These are phyloP conservation scores for Myotis findleyi DNA, from an alignment of 2,797 vertebrate genomes.

Conservation along the genomic window DNA sequence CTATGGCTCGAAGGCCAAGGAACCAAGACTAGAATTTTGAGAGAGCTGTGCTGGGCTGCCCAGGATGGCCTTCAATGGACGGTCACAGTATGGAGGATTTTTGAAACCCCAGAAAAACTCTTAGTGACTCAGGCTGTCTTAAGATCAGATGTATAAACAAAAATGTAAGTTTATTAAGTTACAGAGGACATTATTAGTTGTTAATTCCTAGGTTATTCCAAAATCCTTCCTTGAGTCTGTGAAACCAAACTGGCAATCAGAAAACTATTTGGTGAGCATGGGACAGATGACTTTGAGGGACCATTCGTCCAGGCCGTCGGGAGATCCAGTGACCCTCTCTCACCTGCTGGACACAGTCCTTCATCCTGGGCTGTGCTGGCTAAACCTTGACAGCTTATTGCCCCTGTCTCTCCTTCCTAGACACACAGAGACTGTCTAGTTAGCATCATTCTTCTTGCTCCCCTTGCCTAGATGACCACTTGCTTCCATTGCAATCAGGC, in stretches of 20 bases:
- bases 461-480: neutral
- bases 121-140: neutral
- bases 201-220: neutral
- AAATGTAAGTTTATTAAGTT: neutral
- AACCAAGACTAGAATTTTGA: neutral
- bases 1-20: neutral
- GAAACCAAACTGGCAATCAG: neutral
- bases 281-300: neutral
- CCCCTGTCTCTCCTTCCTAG: neutral
- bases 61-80: neutral
- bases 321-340: neutral
- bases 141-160: neutral
- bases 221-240: neutral
- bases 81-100: neutral
- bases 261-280: neutral
- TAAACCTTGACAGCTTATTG: neutral
- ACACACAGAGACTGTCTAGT: neutral
- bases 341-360: neutral
- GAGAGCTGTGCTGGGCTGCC: neutral
- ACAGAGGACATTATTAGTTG: neutral
- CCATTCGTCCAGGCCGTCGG: neutral
- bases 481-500: neutral
- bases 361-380: neutral
- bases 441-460: neutral
- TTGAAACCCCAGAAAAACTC: neutral